Conservation (phyloP, 1,140 invertebrate species). For the Pteromalus puparum region DNA sequence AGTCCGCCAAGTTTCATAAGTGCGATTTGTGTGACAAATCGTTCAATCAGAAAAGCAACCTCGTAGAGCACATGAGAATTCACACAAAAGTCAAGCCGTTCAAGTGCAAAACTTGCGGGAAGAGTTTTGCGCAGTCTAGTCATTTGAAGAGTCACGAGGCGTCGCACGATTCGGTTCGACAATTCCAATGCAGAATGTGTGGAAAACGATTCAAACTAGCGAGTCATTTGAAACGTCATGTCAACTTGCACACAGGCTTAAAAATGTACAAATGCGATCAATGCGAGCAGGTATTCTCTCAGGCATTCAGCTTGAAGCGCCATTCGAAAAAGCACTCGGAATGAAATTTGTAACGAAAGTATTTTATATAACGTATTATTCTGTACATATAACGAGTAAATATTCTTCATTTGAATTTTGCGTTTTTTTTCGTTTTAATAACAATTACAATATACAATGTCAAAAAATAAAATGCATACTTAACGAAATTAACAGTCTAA, state of each 20-base stretch:
- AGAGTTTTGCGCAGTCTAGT: slow-evolving; percentile 70
- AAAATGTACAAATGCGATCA: slow-evolving; percentile 72
- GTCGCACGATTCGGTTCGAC: slow-evolving; percentile 68
- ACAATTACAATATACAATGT: no score
- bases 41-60: slow-evolving; percentile 75
- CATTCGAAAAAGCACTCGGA: slow-evolving; percentile 67
- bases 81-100: slow-evolving; percentile 77
- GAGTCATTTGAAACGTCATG: slow-evolving; percentile 70
- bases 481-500: no score
- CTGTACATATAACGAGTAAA: not conserved
- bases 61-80: slow-evolving; percentile 74
- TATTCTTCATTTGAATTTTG: no score
- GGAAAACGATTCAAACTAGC: slow-evolving; percentile 72
- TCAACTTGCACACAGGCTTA: slow-evolving; percentile 67
- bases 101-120: slow-evolving; percentile 73
- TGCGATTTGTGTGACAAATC: slow-evolving; percentile 75
- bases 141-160: slow-evolving; percentile 71
- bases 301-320: slow-evolving; percentile 73
- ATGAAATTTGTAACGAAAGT: slow-evolving; percentile 39
- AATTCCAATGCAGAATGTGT: slow-evolving; percentile 71
- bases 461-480: no score
- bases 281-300: slow-evolving; percentile 73
- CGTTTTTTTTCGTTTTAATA: no score
- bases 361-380: not conserved
- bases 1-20: slow-evolving; percentile 68